These are phyloP conservation scores for Phyllotis vaccarum DNA, from an alignment of 2,797 vertebrate genomes.

Conservation along the genomic window DNA sequence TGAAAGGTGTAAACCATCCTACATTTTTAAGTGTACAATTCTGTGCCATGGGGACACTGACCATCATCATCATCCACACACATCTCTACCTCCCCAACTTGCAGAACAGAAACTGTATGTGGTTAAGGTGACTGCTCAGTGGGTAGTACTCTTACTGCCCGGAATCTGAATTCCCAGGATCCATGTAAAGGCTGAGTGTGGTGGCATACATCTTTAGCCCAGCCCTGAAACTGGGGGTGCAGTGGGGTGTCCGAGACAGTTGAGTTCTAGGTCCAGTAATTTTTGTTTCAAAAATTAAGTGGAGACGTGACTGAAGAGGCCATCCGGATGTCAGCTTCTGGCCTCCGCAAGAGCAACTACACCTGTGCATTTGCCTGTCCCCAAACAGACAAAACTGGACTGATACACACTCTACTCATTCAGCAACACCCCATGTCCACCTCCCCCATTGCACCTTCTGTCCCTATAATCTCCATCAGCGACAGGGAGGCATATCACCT, in stretches of 20 bases:
- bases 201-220: background rate
- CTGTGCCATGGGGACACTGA: background rate
- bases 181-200: background rate
- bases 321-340: background rate
- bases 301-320: background rate
- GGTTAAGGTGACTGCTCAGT: too few relatives aligned
- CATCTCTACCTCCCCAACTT: background rate
- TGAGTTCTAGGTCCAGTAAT: background rate
- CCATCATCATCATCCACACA: background rate
- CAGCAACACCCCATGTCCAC: rapidly evolving
- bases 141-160: too few relatives aligned
- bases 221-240: background rate
- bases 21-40: background rate
- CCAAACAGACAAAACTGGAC: background rate
- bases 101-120: background rate
- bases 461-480: background rate
- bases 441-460: too few relatives aligned
- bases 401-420: background rate
- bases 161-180: background rate
- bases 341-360: background rate
- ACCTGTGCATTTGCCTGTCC: too few relatives aligned
- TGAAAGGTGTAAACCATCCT: background rate
- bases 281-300: too few relatives aligned
- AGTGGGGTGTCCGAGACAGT: background rate
- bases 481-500: background rate